These are phyloP conservation scores for Larimichthys polyactis DNA, from an alignment of 2,113 vertebrate genomes.

Conservation along the genomic window DNA sequence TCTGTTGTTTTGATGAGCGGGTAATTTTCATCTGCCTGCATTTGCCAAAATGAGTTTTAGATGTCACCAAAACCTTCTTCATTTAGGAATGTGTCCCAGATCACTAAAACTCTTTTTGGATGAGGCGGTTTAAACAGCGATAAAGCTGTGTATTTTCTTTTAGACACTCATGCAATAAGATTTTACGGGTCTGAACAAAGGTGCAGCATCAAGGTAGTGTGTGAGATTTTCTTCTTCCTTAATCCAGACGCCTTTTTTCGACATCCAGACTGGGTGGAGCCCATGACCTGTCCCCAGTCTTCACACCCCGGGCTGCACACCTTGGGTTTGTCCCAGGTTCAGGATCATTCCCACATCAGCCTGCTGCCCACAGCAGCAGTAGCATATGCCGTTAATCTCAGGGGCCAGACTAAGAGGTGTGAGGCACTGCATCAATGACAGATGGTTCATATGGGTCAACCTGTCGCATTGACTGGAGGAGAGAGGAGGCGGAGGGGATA, in stretches of 20 bases:
- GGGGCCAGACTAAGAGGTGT: constrained; percentile 61
- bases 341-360: constrained; percentile 52
- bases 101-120: neutral
- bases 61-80: neutral
- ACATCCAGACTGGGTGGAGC: constrained; percentile 1
- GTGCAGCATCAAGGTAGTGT: neutral
- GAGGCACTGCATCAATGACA: constrained; percentile 67
- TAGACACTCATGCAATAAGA: neutral
- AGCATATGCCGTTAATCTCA: constrained; percentile 70
- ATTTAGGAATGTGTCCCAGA: neutral
- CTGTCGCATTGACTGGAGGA: constrained; percentile 55
- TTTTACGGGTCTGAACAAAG: neutral
- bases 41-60: neutral
- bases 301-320: neutral
- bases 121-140: neutral
- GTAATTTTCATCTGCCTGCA: neutral
- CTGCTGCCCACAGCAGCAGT: constrained; percentile 38
- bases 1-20: neutral
- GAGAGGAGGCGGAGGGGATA: constrained; percentile 39
- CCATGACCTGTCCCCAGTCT: neutral
- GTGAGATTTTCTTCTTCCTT: constrained; percentile 13
- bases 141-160: neutral
- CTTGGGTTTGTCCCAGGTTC: constrained; percentile 15
- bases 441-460: constrained; percentile 79
- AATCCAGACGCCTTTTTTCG: neutral